Percentiles rank a stretch among this genome's conserved stretches.
Evolutionary conservation across 2,888 invertebrate genomes (phyloP).

Genomic region (Corythucha ciliata): DNA sequence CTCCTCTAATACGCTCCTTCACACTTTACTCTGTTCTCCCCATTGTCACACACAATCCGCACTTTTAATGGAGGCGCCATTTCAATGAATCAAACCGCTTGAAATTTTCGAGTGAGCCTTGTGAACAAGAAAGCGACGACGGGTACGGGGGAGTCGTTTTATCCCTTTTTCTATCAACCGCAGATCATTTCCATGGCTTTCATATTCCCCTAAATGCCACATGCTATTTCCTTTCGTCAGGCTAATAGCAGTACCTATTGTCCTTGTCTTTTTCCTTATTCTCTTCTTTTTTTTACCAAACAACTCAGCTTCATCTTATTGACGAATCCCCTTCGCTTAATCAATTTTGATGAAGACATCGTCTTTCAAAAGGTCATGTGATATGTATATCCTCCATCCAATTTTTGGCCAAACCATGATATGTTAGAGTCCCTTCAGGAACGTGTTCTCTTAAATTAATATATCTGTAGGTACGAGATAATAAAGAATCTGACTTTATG

Average conservation of each 20-base stretch:
- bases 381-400: too few species aligned
- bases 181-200: slow-evolving; percentile 24
- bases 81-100: slow-evolving; percentile 31
- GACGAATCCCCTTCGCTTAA: too few species aligned
- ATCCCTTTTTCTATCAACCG: slow-evolving; percentile 21
- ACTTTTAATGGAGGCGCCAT: slow-evolving; percentile 31
- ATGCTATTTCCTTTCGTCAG: slow-evolving; percentile 21
- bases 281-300: slow-evolving; percentile 17
- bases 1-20: slow-evolving; percentile 24
- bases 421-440: too few species aligned
- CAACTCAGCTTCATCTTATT: slow-evolving; percentile 22
- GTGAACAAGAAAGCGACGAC: too few species aligned
- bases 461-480: too few species aligned
- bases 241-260: slow-evolving; percentile 17
- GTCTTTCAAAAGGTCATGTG: too few species aligned
- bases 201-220: slow-evolving; percentile 23
- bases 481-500: too few species aligned
- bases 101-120: slow-evolving; percentile 27
- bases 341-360: too few species aligned
- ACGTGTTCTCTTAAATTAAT: too few species aligned
- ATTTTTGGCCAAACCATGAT: too few species aligned
- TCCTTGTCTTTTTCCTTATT: slow-evolving; percentile 15
- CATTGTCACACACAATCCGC: slow-evolving; percentile 29
- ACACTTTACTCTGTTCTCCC: slow-evolving; percentile 27
- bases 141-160: slow-evolving; percentile 20